Conservation (phyloP, 2,888 invertebrate species). For the Punctoribates punctum region DNA sequence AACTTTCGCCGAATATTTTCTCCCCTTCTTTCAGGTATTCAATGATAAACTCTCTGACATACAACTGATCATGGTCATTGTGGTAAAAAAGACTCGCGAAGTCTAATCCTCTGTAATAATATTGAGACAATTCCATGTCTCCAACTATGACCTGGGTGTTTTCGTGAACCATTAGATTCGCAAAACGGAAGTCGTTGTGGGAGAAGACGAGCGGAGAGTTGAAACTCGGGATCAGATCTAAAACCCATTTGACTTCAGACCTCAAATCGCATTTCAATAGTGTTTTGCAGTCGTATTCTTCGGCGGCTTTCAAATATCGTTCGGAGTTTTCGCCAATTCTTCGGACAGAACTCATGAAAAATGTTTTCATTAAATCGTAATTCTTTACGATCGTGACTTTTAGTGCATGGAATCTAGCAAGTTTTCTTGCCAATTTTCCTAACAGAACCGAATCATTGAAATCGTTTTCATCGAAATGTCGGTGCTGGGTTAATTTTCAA, state of each 20-base stretch:
- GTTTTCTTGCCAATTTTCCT: background rate
- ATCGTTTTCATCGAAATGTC: background rate
- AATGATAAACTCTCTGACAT: background rate
- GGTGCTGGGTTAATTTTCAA: too few relatives aligned
- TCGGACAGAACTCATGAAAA: background rate
- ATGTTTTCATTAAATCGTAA: constrained; percentile 5
- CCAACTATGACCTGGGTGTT: background rate
- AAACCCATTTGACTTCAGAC: constrained; percentile 32
- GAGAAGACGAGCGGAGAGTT: constrained; percentile 13
- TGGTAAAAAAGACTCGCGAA: background rate
- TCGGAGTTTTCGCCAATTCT: background rate
- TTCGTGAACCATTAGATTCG: constrained; percentile 23
- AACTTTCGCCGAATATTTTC: too few relatives aligned
- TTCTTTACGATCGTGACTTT: constrained; percentile 66
- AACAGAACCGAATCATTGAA: constrained; percentile 63
- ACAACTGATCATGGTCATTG: background rate
- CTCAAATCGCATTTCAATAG: constrained; percentile 28
- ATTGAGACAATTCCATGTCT: constrained; percentile 35
- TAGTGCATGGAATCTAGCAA: background rate
- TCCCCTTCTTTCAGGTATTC: background rate
- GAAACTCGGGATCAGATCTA: background rate
- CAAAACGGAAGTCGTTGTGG: constrained; percentile 24
- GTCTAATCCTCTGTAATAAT: constrained; percentile 31
- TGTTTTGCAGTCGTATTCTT: constrained; percentile 26
- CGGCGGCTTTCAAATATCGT: background rate